Percentiles rank a stretch among this genome's conserved stretches.
These are phyloP conservation scores for Tricholauxania praeusta DNA, from an alignment of 2,888 invertebrate genomes.

Conservation along the genomic window DNA sequence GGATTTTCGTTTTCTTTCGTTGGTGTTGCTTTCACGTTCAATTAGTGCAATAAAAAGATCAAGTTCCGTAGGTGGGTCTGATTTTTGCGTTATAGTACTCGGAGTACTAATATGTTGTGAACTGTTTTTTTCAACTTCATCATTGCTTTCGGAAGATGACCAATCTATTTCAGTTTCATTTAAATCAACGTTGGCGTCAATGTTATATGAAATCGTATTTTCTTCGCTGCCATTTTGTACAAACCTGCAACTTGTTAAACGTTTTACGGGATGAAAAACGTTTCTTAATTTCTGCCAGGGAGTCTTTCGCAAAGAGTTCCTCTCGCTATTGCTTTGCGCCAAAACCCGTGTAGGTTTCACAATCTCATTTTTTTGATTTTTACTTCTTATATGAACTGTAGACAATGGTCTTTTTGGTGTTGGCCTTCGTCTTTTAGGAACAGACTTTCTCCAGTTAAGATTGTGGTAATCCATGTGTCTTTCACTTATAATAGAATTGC, in stretches of 20 bases:
- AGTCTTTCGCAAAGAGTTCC: background rate
- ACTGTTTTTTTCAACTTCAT: background rate
- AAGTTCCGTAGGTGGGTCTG: constrained; percentile 39
- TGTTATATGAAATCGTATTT: background rate
- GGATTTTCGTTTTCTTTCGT: background rate
- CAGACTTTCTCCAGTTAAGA: background rate
- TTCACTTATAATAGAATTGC: no score
- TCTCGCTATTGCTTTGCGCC: background rate
- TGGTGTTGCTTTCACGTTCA: constrained; percentile 37
- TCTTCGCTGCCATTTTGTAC: no score
- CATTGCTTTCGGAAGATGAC: constrained; percentile 11
- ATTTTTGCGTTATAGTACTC: constrained; percentile 28
- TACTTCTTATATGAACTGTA: background rate
- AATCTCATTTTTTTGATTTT: background rate
- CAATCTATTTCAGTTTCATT: constrained; percentile 19
- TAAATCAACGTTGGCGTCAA: background rate
- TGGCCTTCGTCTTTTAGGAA: background rate
- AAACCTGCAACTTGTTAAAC: background rate
- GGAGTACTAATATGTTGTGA: constrained; percentile 30
- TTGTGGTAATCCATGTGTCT: no score
- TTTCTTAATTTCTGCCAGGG: constrained; percentile 24
- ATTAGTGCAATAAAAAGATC: constrained; percentile 47
- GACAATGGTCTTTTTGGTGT: background rate
- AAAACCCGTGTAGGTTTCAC: no score
- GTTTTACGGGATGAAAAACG: background rate